Percentiles rank a stretch among this genome's conserved stretches.
Conservation (phyloP, 2,113 vertebrate genomes). For the Ictalurus punctatus region DNA sequence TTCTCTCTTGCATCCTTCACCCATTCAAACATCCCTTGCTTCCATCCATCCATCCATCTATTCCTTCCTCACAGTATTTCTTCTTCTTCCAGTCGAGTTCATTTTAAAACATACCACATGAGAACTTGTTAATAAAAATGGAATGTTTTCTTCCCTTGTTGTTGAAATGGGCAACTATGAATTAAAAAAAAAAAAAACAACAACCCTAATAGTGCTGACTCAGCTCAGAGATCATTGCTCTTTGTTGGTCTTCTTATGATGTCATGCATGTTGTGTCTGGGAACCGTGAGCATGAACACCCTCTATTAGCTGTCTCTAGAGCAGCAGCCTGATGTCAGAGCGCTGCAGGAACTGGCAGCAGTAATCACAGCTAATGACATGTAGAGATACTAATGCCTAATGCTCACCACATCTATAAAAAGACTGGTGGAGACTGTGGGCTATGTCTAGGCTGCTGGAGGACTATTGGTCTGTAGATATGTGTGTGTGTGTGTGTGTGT, state of each 20-base stretch:
- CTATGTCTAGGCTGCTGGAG: background rate
- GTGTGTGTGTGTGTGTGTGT: background rate
- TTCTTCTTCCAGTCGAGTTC: background rate
- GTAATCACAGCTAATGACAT: conserved; percentile 50
- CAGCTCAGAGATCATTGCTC: background rate
- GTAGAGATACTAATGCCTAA: conserved; percentile 37
- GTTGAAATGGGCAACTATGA: background rate
- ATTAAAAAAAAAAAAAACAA: background rate
- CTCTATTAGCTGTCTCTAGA: conserved; percentile 9
- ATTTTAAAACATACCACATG: background rate
- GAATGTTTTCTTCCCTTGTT: background rate
- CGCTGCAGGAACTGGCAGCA: background rate
- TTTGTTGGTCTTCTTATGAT: background rate
- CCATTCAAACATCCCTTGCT: background rate
- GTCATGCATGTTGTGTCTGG: conserved; percentile 15
- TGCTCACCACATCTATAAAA: conserved; percentile 47
- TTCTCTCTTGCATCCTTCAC: background rate
- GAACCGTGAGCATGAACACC: background rate
- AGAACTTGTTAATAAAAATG: background rate
- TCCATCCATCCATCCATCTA: background rate
- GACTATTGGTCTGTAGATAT: conserved; percentile 34
- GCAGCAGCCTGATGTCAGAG: conserved; percentile 29
- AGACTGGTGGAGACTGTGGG: background rate
- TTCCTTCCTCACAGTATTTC: background rate
- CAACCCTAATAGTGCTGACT: background rate